These are phyloP conservation scores for Trichacis sp. DNA, from an alignment of 2,888 invertebrate genomes.

Conservation along the genomic window DNA sequence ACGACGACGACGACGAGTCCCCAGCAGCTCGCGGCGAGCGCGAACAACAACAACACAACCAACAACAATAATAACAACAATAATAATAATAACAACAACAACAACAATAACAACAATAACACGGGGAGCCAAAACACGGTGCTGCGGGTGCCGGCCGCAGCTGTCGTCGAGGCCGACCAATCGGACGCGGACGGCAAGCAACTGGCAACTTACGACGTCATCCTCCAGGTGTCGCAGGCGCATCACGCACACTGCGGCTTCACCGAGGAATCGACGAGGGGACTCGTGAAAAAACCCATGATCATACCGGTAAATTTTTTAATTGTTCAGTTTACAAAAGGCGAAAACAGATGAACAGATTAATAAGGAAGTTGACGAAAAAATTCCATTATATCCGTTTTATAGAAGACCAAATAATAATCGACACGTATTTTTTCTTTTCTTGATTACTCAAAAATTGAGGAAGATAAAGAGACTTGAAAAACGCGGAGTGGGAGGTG, in stretches of 20 bases:
- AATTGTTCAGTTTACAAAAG: too few species aligned
- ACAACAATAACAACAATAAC: slow-evolving; percentile 59
- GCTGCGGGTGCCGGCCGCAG: slow-evolving; percentile 62
- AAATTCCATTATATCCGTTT: too few species aligned
- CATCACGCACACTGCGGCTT: slow-evolving; percentile 90
- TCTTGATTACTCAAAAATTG: not conserved
- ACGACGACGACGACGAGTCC: slow-evolving; percentile 47
- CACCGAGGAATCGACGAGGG: slow-evolving; percentile 85
- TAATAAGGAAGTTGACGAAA: too few species aligned
- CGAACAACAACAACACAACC: slow-evolving; percentile 53
- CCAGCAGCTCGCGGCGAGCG: slow-evolving; percentile 55
- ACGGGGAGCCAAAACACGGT: slow-evolving; percentile 51
- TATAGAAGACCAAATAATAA: too few species aligned
- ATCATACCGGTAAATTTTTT: slow-evolving; percentile 71
- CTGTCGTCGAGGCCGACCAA: slow-evolving; percentile 69
- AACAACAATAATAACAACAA: slow-evolving; percentile 50
- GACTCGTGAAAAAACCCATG: slow-evolving; percentile 78
- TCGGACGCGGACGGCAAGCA: slow-evolving; percentile 72
- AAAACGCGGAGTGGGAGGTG: too few species aligned
- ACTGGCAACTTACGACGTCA: slow-evolving; percentile 82
- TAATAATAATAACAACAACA: slow-evolving; percentile 60
- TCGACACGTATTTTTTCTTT: too few species aligned
- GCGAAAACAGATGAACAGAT: too few species aligned
- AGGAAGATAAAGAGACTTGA: too few species aligned
- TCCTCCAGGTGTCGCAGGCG: slow-evolving; percentile 83